Evolutionary conservation across 2,113 vertebrate genomes (phyloP).

Genomic region (Etia nguti): DNA sequence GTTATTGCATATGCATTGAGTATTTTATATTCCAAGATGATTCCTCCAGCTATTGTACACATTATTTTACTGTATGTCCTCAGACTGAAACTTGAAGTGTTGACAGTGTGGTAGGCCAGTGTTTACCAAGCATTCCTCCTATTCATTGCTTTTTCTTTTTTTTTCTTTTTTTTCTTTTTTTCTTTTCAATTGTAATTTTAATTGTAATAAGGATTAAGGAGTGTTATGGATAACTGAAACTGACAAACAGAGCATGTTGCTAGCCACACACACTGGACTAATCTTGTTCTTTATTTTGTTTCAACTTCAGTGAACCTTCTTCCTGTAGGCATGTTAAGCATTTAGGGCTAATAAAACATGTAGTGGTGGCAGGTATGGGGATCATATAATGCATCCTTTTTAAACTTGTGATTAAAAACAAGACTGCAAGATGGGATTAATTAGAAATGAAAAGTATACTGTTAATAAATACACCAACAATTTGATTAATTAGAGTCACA

Average conservation of each 20-base stretch:
- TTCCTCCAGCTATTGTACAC: constrained; percentile 9
- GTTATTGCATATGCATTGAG: constrained; percentile 34
- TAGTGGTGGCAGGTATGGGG: neutral
- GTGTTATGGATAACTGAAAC: constrained; percentile 53
- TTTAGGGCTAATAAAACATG: constrained; percentile 34
- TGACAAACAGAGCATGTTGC: constrained; percentile 37
- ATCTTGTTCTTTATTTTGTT: constrained; percentile 36
- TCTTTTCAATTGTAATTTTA: constrained; percentile 66
- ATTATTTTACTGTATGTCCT: constrained; percentile 8
- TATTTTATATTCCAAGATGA: constrained; percentile 1
- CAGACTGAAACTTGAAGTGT: neutral
- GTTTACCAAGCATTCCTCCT: constrained; percentile 35
- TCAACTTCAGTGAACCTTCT: constrained; percentile 21
- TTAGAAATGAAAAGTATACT: neutral
- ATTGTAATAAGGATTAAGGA: constrained; percentile 65
- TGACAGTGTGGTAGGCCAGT: constrained; percentile 30
- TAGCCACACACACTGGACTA: constrained; percentile 27
- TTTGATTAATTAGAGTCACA: neutral
- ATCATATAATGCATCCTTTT: neutral
- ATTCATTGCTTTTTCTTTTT: constrained; percentile 36
- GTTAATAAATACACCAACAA: neutral
- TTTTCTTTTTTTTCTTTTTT: constrained; percentile 43
- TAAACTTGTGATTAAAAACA: constrained; percentile 12
- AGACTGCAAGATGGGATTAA: neutral
- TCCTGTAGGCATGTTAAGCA: constrained; percentile 20